Evolutionary conservation across 2,113 vertebrate species (phyloP).

Genomic region (Candoia aspera): DNA sequence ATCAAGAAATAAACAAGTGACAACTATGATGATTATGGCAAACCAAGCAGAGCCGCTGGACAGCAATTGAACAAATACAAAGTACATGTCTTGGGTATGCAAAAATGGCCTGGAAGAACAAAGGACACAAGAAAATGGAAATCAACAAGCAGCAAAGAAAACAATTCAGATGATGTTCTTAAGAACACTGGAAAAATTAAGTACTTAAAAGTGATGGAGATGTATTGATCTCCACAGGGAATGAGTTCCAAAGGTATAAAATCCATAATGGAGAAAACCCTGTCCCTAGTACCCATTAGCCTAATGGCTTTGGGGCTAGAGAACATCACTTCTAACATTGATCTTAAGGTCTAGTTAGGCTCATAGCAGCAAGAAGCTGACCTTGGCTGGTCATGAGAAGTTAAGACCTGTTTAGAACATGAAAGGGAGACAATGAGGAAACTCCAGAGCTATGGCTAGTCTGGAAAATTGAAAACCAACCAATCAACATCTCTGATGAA

Average conservation of each 20-base stretch:
- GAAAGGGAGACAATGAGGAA: not conserved
- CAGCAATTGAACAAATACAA: conserved; percentile 93
- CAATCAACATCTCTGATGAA: not conserved
- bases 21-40: conserved; percentile 92
- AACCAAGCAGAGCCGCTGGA: conserved; percentile 98
- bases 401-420: not conserved
- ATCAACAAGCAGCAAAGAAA: not conserved
- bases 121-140: not conserved
- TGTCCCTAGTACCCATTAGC: not conserved
- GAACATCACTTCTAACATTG: not conserved
- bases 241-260: not conserved
- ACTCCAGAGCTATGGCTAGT: not conserved
- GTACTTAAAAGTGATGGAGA: not conserved
- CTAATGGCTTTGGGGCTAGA: not conserved
- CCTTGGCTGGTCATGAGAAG: not conserved
- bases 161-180: not conserved
- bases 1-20: conserved; percentile 90
- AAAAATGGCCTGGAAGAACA: conserved; percentile 88
- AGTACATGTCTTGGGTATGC: conserved; percentile 97
- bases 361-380: not conserved
- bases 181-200: not conserved
- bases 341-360: not conserved
- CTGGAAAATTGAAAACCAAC: not conserved
- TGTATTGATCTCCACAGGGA: not conserved
- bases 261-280: not conserved